These are phyloP conservation scores for Anodontia alba DNA, from an alignment of 2,888 invertebrate genomes.

Conservation along the genomic window DNA sequence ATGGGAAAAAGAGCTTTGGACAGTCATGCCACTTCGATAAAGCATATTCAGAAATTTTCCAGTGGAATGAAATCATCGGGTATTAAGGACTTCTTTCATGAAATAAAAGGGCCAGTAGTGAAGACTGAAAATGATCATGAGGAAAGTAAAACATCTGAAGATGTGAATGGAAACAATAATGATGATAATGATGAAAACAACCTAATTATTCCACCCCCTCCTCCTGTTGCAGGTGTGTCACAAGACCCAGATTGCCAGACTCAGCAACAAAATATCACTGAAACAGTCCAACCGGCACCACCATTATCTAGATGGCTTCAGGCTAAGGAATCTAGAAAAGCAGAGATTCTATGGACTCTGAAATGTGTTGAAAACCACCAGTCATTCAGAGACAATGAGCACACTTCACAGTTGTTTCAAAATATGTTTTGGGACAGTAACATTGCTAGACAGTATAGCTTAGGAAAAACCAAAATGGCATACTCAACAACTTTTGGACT, in stretches of 20 bases:
- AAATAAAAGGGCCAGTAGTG: background rate
- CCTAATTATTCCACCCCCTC: background rate
- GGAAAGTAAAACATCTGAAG: background rate
- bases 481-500: constrained; percentile 53
- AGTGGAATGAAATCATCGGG: background rate
- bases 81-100: background rate
- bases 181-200: constrained; percentile 54
- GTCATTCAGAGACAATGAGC: constrained; percentile 45
- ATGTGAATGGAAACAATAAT: background rate
- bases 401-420: no score
- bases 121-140: constrained; percentile 6
- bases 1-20: constrained; percentile 1
- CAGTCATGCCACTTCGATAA: constrained; percentile 3
- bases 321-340: constrained; percentile 39
- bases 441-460: constrained; percentile 38
- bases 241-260: background rate
- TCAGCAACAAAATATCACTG: background rate
- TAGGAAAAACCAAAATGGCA: constrained; percentile 34
- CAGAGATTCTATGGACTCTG: constrained; percentile 57
- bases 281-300: background rate
- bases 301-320: background rate
- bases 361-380: constrained; percentile 37
- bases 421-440: constrained; percentile 57
- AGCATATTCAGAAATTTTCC: background rate
- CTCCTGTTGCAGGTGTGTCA: background rate